Evolutionary conservation across 2,888 invertebrate genomes (phyloP).

Genomic region (Galeruca laticollis): DNA sequence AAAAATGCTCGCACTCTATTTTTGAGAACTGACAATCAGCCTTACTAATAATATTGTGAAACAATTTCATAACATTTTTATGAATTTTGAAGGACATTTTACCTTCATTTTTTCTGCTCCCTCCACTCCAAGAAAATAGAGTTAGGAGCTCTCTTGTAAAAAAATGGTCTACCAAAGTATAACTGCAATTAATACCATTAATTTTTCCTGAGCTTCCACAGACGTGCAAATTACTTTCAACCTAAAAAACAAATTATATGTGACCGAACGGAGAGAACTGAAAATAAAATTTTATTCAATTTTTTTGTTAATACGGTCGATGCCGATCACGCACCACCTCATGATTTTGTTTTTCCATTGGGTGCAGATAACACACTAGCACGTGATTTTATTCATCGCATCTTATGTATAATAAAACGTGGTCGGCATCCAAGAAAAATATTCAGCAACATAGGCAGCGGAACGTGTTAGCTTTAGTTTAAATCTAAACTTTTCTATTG

Average conservation of each 20-base stretch:
- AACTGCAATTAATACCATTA: slow-evolving; percentile 14
- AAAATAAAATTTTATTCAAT: not conserved
- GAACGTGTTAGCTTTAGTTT: slow-evolving; percentile 15
- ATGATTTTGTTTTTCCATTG: not conserved
- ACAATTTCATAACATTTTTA: slow-evolving; percentile 16
- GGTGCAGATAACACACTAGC: not conserved
- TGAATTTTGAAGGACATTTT: slow-evolving; percentile 14
- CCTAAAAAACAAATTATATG: slow-evolving; percentile 15
- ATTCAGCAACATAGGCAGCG: slow-evolving; percentile 8
- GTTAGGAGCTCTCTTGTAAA: slow-evolving; percentile 14
- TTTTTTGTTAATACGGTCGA: not conserved
- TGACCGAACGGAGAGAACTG: not conserved
- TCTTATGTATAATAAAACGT: slow-evolving; percentile 14
- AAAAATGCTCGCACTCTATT: not conserved
- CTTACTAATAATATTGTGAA: slow-evolving; percentile 17
- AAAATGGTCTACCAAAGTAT: slow-evolving; percentile 17
- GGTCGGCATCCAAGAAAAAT: slow-evolving; percentile 10
- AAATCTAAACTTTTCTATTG: slow-evolving; percentile 14
- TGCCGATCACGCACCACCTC: not conserved
- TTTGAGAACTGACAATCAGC: slow-evolving; percentile 13
- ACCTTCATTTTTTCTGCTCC: not conserved
- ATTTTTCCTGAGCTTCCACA: slow-evolving; percentile 16
- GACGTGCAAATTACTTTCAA: slow-evolving; percentile 14
- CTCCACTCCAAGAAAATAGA: not conserved
- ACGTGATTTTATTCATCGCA: not conserved